Evolutionary conservation across 2,888 invertebrate genomes (phyloP).

Genomic region (Cheilosia vulpina): DNA sequence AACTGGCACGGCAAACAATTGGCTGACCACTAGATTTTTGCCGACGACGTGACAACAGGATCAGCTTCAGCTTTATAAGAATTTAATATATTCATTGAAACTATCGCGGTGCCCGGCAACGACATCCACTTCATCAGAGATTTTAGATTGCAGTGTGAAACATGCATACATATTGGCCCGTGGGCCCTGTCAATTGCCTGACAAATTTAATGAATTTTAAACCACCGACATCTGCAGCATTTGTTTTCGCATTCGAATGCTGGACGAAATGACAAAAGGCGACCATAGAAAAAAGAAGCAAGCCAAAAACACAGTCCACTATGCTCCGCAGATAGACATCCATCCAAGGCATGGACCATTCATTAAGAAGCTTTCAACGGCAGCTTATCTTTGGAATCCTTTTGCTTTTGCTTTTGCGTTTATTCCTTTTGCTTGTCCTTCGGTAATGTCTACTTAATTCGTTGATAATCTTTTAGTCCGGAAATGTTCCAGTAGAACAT

Average conservation of each 20-base stretch:
- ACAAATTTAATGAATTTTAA: conserved; percentile 69
- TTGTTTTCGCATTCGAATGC: conserved; percentile 7
- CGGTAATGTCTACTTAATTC: conserved; percentile 58
- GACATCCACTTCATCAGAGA: conserved; percentile 3
- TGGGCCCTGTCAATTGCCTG: conserved; percentile 45
- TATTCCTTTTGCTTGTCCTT: conserved; percentile 2
- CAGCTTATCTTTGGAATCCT: conserved; percentile 53
- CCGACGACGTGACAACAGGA: conserved; percentile 55
- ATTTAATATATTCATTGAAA: conserved; percentile 72
- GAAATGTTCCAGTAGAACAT: conserved; percentile 48
- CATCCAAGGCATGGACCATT: conserved; percentile 39
- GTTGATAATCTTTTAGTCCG: conserved; percentile 62
- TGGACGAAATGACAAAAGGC: not conserved
- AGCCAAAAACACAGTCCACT: not conserved
- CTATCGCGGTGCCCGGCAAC: conserved; percentile 1
- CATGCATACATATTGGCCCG: conserved; percentile 9
- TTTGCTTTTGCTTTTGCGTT: conserved; percentile 35
- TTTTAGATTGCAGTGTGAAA: conserved; percentile 45
- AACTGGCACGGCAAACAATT: conserved; percentile 57
- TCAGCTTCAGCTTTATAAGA: conserved; percentile 62
- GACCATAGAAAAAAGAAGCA: not conserved
- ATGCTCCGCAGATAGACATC: not conserved
- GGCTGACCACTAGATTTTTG: conserved; percentile 65
- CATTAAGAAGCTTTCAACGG: conserved; percentile 65
- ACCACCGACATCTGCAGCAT: conserved; percentile 11